These are phyloP conservation scores for Lerema accius DNA, from an alignment of 1,140 invertebrate genomes.

Conservation along the genomic window DNA sequence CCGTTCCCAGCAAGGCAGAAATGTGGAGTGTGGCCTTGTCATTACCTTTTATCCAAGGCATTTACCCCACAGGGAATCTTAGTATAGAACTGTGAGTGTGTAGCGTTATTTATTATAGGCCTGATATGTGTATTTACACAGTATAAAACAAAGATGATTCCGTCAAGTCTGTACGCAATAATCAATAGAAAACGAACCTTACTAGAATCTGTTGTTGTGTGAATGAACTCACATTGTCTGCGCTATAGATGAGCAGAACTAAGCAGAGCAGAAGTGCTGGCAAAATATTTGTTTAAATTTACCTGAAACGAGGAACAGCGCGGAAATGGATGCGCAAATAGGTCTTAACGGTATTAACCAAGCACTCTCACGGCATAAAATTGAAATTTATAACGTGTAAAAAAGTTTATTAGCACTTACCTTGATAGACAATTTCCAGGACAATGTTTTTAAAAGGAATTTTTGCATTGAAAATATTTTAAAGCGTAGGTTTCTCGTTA, in stretches of 20 bases:
- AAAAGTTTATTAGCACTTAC: slow-evolving; percentile 3
- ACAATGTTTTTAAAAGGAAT: neutral
- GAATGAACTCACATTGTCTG: too few relatives aligned
- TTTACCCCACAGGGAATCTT: too few relatives aligned
- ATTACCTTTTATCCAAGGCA: too few relatives aligned
- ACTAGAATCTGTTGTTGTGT: too few relatives aligned
- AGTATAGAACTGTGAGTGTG: too few relatives aligned
- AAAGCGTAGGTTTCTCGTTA: neutral
- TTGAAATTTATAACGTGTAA: slow-evolving; percentile 12
- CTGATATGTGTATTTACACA: too few relatives aligned
- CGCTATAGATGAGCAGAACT: neutral
- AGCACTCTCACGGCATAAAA: slow-evolving; percentile 13
- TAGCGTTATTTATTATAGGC: too few relatives aligned
- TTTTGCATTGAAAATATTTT: neutral
- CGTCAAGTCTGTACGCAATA: too few relatives aligned
- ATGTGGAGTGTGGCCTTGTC: too few relatives aligned
- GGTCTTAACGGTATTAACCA: slow-evolving; percentile 8
- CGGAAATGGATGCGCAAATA: slow-evolving; percentile 25
- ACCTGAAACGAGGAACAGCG: neutral
- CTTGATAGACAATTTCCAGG: neutral
- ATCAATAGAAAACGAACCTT: too few relatives aligned
- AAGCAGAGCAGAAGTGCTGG: slow-evolving; percentile 15
- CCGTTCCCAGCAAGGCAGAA: too few relatives aligned
- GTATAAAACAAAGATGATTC: too few relatives aligned
- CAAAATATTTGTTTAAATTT: slow-evolving; percentile 28